A percentile compares a stretch with the other conserved stretches of the same genome.
These are phyloP conservation scores for Spinibarbus caldwelli DNA, from an alignment of 2,797 vertebrate species.

Conservation along the genomic window DNA sequence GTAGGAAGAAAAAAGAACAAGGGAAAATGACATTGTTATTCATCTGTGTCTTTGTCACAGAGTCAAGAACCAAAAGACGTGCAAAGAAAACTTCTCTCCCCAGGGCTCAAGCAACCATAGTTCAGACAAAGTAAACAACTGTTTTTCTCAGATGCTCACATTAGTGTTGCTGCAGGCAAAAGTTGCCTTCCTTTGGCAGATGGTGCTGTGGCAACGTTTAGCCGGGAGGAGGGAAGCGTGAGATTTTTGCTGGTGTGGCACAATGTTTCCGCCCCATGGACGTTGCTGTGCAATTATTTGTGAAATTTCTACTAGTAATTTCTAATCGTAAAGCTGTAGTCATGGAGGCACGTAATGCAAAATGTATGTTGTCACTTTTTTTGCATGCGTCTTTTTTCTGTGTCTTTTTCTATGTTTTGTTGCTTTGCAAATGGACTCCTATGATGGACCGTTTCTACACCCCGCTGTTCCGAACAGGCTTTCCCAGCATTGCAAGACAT, in stretches of 20 bases:
- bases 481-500: conserved; percentile 8
- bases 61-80: conserved; percentile 78
- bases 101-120: conserved; percentile 81
- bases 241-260: conserved; percentile 65
- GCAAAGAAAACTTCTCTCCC: conserved; percentile 86
- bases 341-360: neutral
- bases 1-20: conserved; percentile 57
- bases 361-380: conserved; percentile 14
- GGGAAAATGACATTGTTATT: conserved; percentile 84
- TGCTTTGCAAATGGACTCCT: conserved; percentile 26
- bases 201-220: conserved; percentile 73
- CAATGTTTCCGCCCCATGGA: conserved; percentile 64
- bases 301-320: conserved; percentile 61
- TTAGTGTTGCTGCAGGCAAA: conserved; percentile 92
- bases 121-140: conserved; percentile 94
- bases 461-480: neutral
- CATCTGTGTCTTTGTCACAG: conserved; percentile 83
- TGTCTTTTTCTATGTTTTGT: conserved; percentile 3
- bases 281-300: conserved; percentile 67
- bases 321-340: conserved; percentile 40
- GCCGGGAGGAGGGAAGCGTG: conserved; percentile 62
- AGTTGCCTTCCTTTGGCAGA: conserved; percentile 79
- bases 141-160: conserved; percentile 90
- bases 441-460: neutral
- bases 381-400: neutral